phyloP scores from a whole-genome alignment of 2,797 vertebrate species.

The Pristis pectinata region DNA sequence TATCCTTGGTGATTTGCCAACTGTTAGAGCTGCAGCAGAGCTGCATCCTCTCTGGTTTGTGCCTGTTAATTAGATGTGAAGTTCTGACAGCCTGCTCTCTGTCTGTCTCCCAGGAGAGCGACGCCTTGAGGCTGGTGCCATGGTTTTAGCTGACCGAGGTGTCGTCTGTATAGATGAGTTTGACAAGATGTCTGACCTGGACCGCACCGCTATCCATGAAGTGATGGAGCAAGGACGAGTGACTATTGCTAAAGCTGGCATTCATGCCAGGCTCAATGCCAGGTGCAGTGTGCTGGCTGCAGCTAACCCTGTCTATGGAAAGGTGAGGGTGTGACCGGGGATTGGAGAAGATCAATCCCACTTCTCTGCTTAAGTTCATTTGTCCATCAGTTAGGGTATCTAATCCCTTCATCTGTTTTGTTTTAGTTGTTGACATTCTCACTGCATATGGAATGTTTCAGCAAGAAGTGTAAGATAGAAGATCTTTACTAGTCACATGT shows the following conservation, averaged over 20 bases:
- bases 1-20: not conserved
- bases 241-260: slow-evolving; percentile 93
- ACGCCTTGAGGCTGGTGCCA: slow-evolving; percentile 86
- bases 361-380: not conserved
- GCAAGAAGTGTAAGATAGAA: no score
- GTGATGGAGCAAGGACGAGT: slow-evolving; percentile 98
- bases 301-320: slow-evolving; percentile 89
- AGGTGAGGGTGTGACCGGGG: slow-evolving; percentile 53
- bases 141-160: slow-evolving; percentile 88
- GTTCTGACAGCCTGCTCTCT: not conserved
- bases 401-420: not conserved
- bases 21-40: not conserved
- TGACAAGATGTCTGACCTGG: slow-evolving; percentile 96
- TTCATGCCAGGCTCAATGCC: slow-evolving; percentile 93
- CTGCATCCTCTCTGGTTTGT: not conserved
- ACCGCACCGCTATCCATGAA: slow-evolving; percentile 96
- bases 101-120: slow-evolving; percentile 69
- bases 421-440: not conserved
- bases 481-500: no score
- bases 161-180: slow-evolving; percentile 98
- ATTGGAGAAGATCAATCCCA: no score
- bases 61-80: not conserved
- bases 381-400: not conserved
- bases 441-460: no score
- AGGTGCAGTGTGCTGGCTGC: slow-evolving; percentile 93